Base-by-base conservation (phyloP, 1,140 invertebrate species). In the Pachypeltis micranthus region DNA sequence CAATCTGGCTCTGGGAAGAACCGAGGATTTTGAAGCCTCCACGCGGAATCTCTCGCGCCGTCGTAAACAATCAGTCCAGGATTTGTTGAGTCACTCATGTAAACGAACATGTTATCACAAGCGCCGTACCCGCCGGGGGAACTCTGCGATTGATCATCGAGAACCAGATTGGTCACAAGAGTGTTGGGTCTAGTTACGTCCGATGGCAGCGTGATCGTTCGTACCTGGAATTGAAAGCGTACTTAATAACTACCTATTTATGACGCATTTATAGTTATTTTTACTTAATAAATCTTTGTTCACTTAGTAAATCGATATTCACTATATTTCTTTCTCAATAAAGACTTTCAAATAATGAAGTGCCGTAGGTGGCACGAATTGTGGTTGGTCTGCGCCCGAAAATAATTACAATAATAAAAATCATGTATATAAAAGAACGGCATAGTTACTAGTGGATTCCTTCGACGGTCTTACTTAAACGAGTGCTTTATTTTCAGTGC, bases 1-100 rank as follows among this genome's bases (percentile, higher is more conserved):
- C 83, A 81, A 71, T 90, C 83, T 0, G 87, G 87, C 76, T 90
- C 81, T 0, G 88, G 88, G 70, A 85, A 87, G 87, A 91, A 90
- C 27, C 83, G 81, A 0, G 87, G 81, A 72, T 90, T 86, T 1
- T 81, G 77, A 0, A 87, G 73, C 55, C 88, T 77, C 87, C 88
- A 90, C 16, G 87, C 85, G 47, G 80, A 81, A 67, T 88, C 85
- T 25, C 78, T 80, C 1, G 77, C 72, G 16, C 80, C 81, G 68
- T 91, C 87, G 64, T 87, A 87, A 0, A 90, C 83, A 2, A 90
- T 76, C 14, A 91, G 77, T 54, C 81, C 88, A 65, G 86, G 84
- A 59, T 84, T 84, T 25, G 85, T 83, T 2, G 88, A 89, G 68
- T 91, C 88, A 19, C 80, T 81, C 47, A 90, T 86, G 71, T 91